Conservation (phyloP, 2,797 vertebrate genomes). For the Tadarida brasiliensis region DNA sequence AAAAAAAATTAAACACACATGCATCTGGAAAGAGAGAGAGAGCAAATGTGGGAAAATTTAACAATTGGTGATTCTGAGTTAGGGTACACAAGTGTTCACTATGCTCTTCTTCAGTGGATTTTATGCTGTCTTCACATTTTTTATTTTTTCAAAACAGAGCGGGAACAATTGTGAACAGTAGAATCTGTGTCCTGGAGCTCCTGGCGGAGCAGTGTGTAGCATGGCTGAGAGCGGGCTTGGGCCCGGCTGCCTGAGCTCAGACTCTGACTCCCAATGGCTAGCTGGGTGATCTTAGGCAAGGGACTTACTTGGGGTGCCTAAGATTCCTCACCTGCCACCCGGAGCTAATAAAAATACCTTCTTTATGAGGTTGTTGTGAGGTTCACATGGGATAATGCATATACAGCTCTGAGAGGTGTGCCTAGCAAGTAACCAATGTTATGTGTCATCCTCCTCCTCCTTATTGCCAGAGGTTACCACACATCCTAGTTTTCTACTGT, state of each 20-base stretch:
- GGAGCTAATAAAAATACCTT: background rate
- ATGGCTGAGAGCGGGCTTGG: background rate
- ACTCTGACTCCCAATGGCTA: background rate
- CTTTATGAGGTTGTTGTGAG: background rate
- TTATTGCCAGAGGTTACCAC: background rate
- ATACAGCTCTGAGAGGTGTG: background rate
- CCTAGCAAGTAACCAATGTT: background rate
- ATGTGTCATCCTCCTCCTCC: background rate
- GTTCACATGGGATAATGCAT: background rate
- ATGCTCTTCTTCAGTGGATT: background rate
- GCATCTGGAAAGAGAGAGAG: background rate
- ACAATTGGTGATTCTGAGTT: background rate
- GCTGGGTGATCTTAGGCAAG: background rate
- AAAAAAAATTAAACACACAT: background rate
- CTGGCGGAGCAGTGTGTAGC: background rate
- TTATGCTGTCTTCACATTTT: background rate
- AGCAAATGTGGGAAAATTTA: background rate
- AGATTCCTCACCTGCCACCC: background rate
- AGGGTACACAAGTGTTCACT: background rate
- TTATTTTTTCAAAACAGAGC: constrained; percentile 28
- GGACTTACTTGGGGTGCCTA: background rate
- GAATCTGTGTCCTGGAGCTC: background rate
- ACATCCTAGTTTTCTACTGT: background rate
- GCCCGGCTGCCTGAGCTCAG: background rate
- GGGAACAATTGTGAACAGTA: background rate